These are phyloP conservation scores for Nomada fucata DNA, from an alignment of 2,888 invertebrate species.

Conservation along the genomic window DNA sequence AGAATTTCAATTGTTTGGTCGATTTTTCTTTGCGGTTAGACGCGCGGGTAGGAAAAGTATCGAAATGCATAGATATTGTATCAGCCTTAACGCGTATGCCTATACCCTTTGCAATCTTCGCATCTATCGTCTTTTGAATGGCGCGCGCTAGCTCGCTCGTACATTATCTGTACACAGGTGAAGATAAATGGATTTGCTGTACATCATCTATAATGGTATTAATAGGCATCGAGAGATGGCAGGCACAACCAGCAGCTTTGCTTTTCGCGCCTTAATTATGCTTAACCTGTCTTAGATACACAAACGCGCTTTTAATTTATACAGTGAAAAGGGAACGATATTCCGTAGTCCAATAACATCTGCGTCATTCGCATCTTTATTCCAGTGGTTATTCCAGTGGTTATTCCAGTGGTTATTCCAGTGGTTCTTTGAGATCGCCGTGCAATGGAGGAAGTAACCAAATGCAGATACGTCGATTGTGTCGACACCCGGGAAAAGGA, in stretches of 20 bases:
- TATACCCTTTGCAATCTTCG: neutral
- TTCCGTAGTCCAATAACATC: too few relatives aligned
- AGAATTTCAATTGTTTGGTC: neutral
- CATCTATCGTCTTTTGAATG: too few relatives aligned
- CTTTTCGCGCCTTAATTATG: constrained; percentile 48
- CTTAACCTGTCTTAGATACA: constrained; percentile 41
- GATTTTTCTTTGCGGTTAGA: neutral
- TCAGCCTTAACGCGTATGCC: neutral
- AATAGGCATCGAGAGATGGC: constrained; percentile 37
- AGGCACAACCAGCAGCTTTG: constrained; percentile 7
- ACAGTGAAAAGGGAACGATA: neutral
- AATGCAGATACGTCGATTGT: constrained; percentile 66
- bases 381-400: neutral
- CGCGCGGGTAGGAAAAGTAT: too few relatives aligned
- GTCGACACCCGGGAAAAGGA: constrained; percentile 55
- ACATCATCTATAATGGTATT: neutral
- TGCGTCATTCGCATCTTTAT: neutral
- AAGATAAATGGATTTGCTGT: neutral
- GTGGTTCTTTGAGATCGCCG: neutral
- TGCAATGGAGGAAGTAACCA: constrained; percentile 65
- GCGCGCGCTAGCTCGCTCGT: too few relatives aligned
- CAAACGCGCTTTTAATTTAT: constrained; percentile 4
- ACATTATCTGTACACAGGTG: neutral
- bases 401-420: neutral
- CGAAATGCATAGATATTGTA: too few relatives aligned